Evolutionary conservation across 2,888 invertebrate genomes (phyloP), one percentile per base, ranked within the genome.

Genomic region (Limulus polyphemus): DNA sequence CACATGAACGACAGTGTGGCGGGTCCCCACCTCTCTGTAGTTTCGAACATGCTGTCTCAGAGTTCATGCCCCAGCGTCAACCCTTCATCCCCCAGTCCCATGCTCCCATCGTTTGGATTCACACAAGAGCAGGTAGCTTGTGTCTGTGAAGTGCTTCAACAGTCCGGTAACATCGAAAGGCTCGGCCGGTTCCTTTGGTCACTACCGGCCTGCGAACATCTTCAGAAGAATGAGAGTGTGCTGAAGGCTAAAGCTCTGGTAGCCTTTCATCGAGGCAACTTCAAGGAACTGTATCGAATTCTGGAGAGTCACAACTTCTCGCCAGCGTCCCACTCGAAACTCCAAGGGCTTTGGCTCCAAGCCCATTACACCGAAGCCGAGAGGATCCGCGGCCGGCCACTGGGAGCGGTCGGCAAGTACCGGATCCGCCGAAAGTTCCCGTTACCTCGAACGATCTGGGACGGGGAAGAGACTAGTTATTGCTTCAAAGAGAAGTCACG

Each of bases 281-380:
- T 93, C 82, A 95, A 97, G 80, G 95, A 97, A 77, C 83, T 99
- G 69, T 99, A 99, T 80, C 83, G 88, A 76, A 85, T 98, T 72
- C 81, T 99, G 71, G 97, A 98, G 80, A 89, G 86, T 71, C 89
- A 97, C 80, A 88, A 87, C 68, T 99, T 99, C 79, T 90, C 92
- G 72, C 85, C 89, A 67, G 90, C 93, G 75, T 94, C 95, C 78
- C 98, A 99, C 78, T 83, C 88, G 55, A 93, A 95, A 78, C 81
- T 99, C 64, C 98, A 99, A 78, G 75, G 76, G 82, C 80, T 98
- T 61, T 98, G 98, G 98, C 81, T 98, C 63, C 97, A 95, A 82
- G 98, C 98, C 64, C 98, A 99, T 79, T 99, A 99, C 77, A 88
- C 94, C 76, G 98, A 99, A 79, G 95, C 98, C 49, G 98, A 99